Evolutionary conservation across 2,888 invertebrate species (phyloP), one percentile per base, ranked within the genome.

Genomic region (Choreutis nemorana): DNA sequence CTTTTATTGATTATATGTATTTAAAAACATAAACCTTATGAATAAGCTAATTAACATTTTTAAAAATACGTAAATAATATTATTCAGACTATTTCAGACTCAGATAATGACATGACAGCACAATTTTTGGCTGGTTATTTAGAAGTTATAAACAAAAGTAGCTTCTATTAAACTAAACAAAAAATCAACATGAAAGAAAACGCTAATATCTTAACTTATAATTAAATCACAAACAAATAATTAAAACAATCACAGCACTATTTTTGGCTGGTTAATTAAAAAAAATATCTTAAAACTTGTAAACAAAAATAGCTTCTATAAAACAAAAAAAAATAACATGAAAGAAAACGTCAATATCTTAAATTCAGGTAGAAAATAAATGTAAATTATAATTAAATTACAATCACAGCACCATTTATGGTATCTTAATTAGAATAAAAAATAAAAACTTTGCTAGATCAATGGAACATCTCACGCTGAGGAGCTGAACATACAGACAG

Each of bases 181-280:
- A 32, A 31, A 31, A 31, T 26, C 26, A 30, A 30, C 25, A 26
- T 30, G 18, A 14, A 16, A 16, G 18, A 30, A 30, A 30, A 30
- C 30, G 30, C 26, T 30, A 30, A 30, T 11, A 31, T 20, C 30
- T 16, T 30, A 26, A 31, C 21, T 31, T 27, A 27, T 31, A 27
- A 31, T 31, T 31, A 26, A 31, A 31, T 31, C 16, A 28, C 28
- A n/a, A n/a, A n/a, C n/a, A n/a, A n/a, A n/a, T n/a, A n/a, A n/a
- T n/a, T n/a, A n/a, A n/a, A n/a, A n/a, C n/a, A 18, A 6, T 18
- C 18, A 18, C 18, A 18, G 18, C 18, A 24, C 24, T 13, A 24
- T 24, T 24, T 24, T 24, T 24, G 13, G 24, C 24, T 24, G 24
- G 24, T 24, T 24, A 24, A 12, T 24, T 30, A 30, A 14, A 29